A percentile compares a stretch with the other conserved stretches of the same genome.
Conservation (phyloP, 35 echinoderm and acorn worm genomes). For the Heliocidaris tuberculata region DNA sequence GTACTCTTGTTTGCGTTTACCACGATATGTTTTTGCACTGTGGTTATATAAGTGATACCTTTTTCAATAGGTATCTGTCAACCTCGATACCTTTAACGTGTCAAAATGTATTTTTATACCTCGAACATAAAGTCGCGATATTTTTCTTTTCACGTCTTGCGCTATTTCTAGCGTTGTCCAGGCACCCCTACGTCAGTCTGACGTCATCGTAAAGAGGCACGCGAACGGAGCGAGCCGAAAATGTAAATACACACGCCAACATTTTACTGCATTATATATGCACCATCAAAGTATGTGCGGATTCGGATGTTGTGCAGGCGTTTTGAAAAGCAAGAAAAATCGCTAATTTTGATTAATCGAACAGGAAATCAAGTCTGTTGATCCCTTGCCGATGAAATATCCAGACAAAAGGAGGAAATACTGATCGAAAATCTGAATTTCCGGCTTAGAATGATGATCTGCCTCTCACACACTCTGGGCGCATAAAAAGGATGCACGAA, state of each 20-base stretch:
- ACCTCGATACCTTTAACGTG: not conserved
- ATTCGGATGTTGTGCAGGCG: not conserved
- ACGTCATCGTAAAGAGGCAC: slow-evolving; percentile 31
- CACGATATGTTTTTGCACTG: not conserved
- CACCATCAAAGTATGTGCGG: not conserved
- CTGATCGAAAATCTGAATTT: slow-evolving; percentile 22
- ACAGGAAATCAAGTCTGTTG: not conserved
- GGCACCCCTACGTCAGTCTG: slow-evolving; percentile 29
- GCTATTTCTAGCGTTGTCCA: slow-evolving; percentile 36
- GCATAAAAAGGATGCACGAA: not conserved
- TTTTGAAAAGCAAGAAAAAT: not conserved
- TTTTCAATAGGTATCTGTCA: not conserved
- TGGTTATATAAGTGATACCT: not conserved
- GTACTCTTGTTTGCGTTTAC: not conserved
- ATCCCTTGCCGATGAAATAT: not conserved
- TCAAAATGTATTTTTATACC: slow-evolving; percentile 24
- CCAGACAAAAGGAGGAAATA: slow-evolving; percentile 19
- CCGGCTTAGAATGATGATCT: slow-evolving; percentile 11
- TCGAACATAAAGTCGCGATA: slow-evolving; percentile 40
- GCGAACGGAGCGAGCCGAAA: slow-evolving; percentile 35
- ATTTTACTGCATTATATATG: slow-evolving; percentile 10
- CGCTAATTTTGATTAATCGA: not conserved
- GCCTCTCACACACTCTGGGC: not conserved
- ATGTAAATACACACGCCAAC: slow-evolving; percentile 24
- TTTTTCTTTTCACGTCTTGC: slow-evolving; percentile 42